Base-by-base conservation (phyloP, 1,140 invertebrate species). In the Ooceraea biroi region DNA sequence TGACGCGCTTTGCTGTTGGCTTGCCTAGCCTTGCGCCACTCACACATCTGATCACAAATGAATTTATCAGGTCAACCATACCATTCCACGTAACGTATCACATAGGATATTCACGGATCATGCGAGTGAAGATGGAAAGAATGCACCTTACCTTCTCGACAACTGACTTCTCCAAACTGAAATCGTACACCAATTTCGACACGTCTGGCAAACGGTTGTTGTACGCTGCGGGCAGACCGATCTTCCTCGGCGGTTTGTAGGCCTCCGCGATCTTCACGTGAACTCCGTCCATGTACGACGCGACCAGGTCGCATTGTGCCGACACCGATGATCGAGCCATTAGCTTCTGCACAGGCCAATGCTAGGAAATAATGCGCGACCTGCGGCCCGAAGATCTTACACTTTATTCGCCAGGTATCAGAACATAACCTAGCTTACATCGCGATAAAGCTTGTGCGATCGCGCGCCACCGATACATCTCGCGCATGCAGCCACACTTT, bases 251-350 rank as follows among this genome's bases (percentile, higher is more conserved):
- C 77, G 97, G 96, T 93, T 97, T 97, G 89, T 97, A 98, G 84
- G 96, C 97, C 94, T 98, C 97, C 61, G 97, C 96, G 92, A 98
- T 98, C 95, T 98, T 98, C 58, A 98, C 97, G 78, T 97, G 96
- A 84, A 98, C 96, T 85, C 96, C 97, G 93, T 98, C 97, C 96
- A 97, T 96, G 87, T 96, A 97, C 84, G 93, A 94, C n/a, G 92
- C 90, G n/a, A 94, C 86, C 12, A 92, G 89, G 69, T 94, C 94
- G 66, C 88, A 93, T 82, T 93, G 92, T 2, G 83, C 87, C 19
- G 92, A 91, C 22, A 78, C 48, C 1, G 86, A 91, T 0, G 92
- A 71, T 74, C 91, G 87, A 48, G 93, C 86, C 94, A 94, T 94
- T 44, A 52, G 50, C 11, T 71, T 11, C 2, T 52, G 11, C 19